phyloP scores from a whole-genome alignment of 2,888 invertebrate genomes.

The Metopia argyrocephala region DNA sequence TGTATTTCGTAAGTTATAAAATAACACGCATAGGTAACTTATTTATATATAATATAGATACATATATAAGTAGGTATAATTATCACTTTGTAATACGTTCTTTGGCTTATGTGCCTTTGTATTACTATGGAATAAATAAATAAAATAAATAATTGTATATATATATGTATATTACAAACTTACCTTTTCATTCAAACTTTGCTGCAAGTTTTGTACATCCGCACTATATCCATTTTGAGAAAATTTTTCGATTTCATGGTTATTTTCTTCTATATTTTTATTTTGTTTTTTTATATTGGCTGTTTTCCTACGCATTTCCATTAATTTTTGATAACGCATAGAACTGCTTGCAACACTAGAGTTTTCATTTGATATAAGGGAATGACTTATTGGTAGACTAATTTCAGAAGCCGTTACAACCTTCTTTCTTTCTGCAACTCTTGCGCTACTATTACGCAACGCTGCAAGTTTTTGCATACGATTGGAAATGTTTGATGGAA shows the following conservation, averaged over 20 bases:
- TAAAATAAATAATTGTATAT: too few species aligned
- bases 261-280: not conserved
- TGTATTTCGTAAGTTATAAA: too few species aligned
- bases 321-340: slow-evolving; percentile 51
- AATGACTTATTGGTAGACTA: not conserved
- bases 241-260: too few species aligned
- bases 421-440: not conserved
- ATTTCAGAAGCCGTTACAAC: not conserved
- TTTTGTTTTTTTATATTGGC: slow-evolving; percentile 21
- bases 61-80: too few species aligned
- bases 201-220: too few species aligned
- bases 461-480: slow-evolving; percentile 21
- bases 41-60: too few species aligned
- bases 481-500: not conserved
- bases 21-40: too few species aligned
- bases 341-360: slow-evolving; percentile 19
- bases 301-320: slow-evolving; percentile 64
- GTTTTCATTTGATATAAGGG: slow-evolving; percentile 27
- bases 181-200: not conserved
- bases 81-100: too few species aligned
- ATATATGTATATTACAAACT: slow-evolving; percentile 21
- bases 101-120: too few species aligned
- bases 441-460: not conserved
- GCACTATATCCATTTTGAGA: too few species aligned
- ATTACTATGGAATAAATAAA: too few species aligned